A percentile compares a stretch with the other conserved stretches of the same genome.
Evolutionary conservation across 1,140 invertebrate species (phyloP).

Genomic region (Aphaenogaster floridana): DNA sequence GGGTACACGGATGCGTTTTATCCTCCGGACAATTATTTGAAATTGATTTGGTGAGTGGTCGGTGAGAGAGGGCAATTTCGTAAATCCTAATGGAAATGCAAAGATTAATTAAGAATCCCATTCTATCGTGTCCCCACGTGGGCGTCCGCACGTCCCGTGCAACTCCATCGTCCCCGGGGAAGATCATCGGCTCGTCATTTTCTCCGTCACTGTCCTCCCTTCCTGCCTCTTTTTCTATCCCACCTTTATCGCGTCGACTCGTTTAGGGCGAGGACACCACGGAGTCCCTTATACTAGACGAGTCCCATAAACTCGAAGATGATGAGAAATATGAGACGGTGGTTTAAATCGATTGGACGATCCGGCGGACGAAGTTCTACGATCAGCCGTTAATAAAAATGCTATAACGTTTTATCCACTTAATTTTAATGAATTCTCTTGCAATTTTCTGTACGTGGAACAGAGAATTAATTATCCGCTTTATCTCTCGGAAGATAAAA

Average conservation of each 20-base stretch:
- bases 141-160: slow-evolving; percentile 67
- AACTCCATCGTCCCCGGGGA: slow-evolving; percentile 74
- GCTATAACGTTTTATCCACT: not conserved
- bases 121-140: slow-evolving; percentile 75
- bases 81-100: slow-evolving; percentile 83
- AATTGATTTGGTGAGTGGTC: slow-evolving; percentile 76
- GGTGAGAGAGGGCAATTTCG: slow-evolving; percentile 74
- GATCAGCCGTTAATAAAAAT: not conserved
- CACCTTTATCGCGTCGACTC: slow-evolving; percentile 30
- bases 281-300: slow-evolving; percentile 52
- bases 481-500: not conserved
- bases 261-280: slow-evolving; percentile 67
- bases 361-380: not conserved
- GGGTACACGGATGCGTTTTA: slow-evolving; percentile 63
- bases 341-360: slow-evolving; percentile 17
- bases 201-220: slow-evolving; percentile 61
- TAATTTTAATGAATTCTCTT: slow-evolving; percentile 18
- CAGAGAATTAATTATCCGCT: slow-evolving; percentile 1
- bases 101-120: slow-evolving; percentile 85
- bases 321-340: slow-evolving; percentile 55
- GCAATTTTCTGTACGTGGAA: not conserved
- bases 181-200: slow-evolving; percentile 76
- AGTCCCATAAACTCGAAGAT: slow-evolving; percentile 47
- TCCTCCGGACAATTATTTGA: slow-evolving; percentile 66
- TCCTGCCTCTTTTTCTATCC: slow-evolving; percentile 34